Conservation (phyloP, 2,113 vertebrate species). For the Thunnus maccoyii region DNA sequence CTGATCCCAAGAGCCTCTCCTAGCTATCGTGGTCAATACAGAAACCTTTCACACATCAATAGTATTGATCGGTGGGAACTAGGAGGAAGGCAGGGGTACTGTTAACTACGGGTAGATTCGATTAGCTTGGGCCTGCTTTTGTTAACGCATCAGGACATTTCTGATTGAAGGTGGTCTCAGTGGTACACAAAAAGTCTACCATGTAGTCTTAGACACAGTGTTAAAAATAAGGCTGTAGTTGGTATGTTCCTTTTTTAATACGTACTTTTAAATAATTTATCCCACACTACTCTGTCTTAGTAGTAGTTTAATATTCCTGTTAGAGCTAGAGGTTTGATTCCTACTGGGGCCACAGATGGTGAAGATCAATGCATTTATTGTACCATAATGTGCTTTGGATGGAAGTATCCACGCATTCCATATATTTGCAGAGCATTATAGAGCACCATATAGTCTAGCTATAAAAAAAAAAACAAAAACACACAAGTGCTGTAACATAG, state of each 20-base stretch:
- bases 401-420: conserved; percentile 51
- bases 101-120: conserved; percentile 79
- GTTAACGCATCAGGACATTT: conserved; percentile 80
- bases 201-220: conserved; percentile 22
- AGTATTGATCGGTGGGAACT: conserved; percentile 75
- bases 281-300: conserved; percentile 8
- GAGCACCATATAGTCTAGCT: conserved; percentile 63
- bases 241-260: conserved; percentile 40
- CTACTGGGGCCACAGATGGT: conserved; percentile 56
- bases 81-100: conserved; percentile 73
- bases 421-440: conserved; percentile 57
- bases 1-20: conserved; percentile 76
- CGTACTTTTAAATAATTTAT: conserved; percentile 31
- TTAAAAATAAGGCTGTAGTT: conserved; percentile 34
- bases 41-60: conserved; percentile 85
- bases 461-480: conserved; percentile 52
- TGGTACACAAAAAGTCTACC: conserved; percentile 57
- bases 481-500: conserved; percentile 80
- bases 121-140: conserved; percentile 78
- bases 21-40: conserved; percentile 78
- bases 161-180: conserved; percentile 72
- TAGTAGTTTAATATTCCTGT: conserved; percentile 38
- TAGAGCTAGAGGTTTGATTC: conserved; percentile 45
- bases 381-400: conserved; percentile 56
- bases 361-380: conserved; percentile 65